A percentile compares a stretch with the other conserved stretches of the same genome.
phyloP scores from a whole-genome alignment of 1,140 invertebrate genomes.

The Delia radicum region DNA sequence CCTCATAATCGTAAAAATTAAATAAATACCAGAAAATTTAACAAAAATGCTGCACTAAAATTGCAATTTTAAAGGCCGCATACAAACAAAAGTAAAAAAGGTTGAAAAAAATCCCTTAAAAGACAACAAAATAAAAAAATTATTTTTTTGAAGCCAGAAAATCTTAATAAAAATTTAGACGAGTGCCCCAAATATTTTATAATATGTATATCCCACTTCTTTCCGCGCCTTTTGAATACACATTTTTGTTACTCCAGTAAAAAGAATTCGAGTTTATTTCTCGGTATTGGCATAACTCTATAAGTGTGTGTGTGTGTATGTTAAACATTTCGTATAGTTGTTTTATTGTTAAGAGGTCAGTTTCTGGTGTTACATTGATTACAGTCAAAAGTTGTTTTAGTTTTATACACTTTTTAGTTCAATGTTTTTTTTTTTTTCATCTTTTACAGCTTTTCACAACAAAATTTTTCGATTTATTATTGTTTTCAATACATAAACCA shows the following conservation, averaged over 20 bases:
- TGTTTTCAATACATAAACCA: slow-evolving; percentile 1
- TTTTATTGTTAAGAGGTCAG: slow-evolving; percentile 16
- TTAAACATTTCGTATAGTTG: background rate
- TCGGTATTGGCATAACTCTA: background rate
- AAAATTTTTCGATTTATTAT: slow-evolving; percentile 1
- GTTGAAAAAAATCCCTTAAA: no score
- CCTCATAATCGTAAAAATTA: no score
- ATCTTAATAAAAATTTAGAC: no score
- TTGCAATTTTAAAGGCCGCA: no score
- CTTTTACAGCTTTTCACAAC: background rate
- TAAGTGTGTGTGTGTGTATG: background rate
- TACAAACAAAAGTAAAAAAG: no score
- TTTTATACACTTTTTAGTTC: background rate
- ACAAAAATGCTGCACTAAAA: no score
- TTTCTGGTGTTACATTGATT: slow-evolving; percentile 21
- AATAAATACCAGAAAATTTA: no score
- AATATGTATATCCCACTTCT: background rate
- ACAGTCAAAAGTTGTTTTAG: slow-evolving; percentile 14
- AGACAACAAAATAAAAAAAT: no score
- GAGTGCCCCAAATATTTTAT: no score
- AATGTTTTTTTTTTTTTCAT: background rate
- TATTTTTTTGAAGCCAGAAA: no score
- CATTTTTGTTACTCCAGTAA: background rate
- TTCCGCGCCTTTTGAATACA: background rate
- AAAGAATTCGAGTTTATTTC: background rate